Conservation (phyloP, 2,113 vertebrate species). For the Eupsittula cactorum region DNA sequence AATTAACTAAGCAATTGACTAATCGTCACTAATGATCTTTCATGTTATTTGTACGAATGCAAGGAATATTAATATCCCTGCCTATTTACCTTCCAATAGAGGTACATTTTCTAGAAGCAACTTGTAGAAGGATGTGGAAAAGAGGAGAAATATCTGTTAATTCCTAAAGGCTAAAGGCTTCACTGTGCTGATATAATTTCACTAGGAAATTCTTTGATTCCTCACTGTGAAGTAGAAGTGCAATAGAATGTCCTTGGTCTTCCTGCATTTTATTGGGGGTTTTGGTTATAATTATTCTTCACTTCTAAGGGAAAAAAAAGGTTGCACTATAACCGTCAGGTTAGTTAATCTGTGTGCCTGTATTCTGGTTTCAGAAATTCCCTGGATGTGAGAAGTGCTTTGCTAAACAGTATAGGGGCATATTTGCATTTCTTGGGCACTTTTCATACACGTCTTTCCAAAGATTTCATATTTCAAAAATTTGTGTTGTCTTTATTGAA, state of each 20-base stretch:
- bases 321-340: background rate
- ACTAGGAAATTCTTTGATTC: background rate
- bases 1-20: too few relatives aligned
- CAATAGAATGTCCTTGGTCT: background rate
- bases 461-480: background rate
- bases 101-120: background rate
- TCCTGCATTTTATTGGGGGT: background rate
- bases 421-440: background rate
- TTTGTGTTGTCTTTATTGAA: background rate
- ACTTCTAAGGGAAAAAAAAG: background rate
- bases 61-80: background rate
- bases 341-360: background rate
- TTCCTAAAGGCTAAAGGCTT: background rate
- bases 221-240: background rate
- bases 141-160: background rate
- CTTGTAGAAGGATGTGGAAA: background rate
- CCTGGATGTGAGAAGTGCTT: background rate
- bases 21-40: background rate
- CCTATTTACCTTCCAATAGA: background rate
- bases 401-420: background rate
- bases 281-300: background rate
- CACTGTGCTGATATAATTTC: background rate
- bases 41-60: background rate
- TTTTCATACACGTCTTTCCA: background rate
- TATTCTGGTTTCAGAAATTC: background rate